Percentiles rank a stretch among this genome's conserved stretches.
These are phyloP conservation scores for Borostomias antarcticus DNA, from an alignment of 2,797 vertebrate genomes.

Conservation along the genomic window DNA sequence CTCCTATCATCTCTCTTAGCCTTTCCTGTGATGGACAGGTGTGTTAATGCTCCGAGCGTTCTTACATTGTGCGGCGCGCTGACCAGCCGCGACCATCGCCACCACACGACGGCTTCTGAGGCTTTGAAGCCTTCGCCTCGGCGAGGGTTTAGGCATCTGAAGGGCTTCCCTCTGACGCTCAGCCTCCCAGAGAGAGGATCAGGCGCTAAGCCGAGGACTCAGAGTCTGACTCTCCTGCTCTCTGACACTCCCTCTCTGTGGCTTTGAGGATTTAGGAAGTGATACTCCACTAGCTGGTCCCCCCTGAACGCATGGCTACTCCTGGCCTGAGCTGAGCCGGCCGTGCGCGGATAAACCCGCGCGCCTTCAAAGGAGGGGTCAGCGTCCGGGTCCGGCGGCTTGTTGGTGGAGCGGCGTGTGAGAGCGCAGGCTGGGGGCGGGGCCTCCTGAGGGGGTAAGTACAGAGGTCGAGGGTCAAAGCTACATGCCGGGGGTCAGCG, in stretches of 20 bases:
- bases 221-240: conserved; percentile 50
- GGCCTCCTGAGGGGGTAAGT: conserved; percentile 68
- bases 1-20: conserved; percentile 13
- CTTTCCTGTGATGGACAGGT: conserved; percentile 40
- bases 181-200: conserved; percentile 70
- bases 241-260: conserved; percentile 30
- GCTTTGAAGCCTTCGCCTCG: not conserved
- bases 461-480: conserved; percentile 83
- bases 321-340: conserved; percentile 43
- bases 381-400: conserved; percentile 50
- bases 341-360: conserved; percentile 43
- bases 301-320: conserved; percentile 48
- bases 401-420: conserved; percentile 43
- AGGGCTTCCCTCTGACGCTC: conserved; percentile 66
- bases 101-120: no score
- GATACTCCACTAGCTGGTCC: conserved; percentile 67
- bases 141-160: conserved; percentile 40
- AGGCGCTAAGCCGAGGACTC: conserved; percentile 69
- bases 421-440: conserved; percentile 12
- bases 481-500: conserved; percentile 77
- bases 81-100: conserved; percentile 59
- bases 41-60: conserved; percentile 46
- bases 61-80: conserved; percentile 56
- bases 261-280: conserved; percentile 62
- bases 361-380: conserved; percentile 58